Percentiles rank a stretch among this genome's conserved stretches.
phyloP scores from a whole-genome alignment of 1,140 invertebrate species.

The Pogonognathellus flavescens region DNA sequence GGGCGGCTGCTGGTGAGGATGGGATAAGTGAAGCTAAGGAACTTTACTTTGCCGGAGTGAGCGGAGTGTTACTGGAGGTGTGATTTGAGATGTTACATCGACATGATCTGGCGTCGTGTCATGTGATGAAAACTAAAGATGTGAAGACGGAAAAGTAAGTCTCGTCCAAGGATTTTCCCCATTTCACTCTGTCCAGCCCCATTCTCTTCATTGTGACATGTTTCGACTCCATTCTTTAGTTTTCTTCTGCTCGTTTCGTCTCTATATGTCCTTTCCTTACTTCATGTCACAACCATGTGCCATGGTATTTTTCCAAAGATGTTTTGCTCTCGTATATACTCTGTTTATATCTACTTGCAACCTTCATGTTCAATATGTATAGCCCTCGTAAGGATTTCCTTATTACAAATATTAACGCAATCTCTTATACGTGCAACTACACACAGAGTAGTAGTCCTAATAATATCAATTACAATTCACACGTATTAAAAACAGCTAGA shows the following conservation, averaged over 20 bases:
- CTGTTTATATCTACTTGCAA: no score
- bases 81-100: slow-evolving; percentile 31
- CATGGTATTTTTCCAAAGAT: background rate
- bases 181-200: slow-evolving; percentile 15
- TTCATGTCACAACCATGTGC: slow-evolving; percentile 10
- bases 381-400: no score
- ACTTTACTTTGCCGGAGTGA: background rate
- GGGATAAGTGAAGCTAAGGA: slow-evolving; percentile 12
- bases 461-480: no score
- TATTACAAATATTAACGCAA: no score
- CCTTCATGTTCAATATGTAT: no score
- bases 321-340: no score
- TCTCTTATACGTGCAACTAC: no score
- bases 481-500: no score
- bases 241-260: background rate
- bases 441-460: no score
- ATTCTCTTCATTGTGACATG: slow-evolving; percentile 22
- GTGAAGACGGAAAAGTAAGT: background rate
- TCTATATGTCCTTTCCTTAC: background rate
- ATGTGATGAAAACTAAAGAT: slow-evolving; percentile 44
- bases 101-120: slow-evolving; percentile 2
- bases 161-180: slow-evolving; percentile 14
- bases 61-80: slow-evolving; percentile 7
- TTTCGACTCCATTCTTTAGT: background rate
- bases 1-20: background rate